A percentile compares a stretch with the other conserved stretches of the same genome.
Evolutionary conservation across 1,140 invertebrate species (phyloP).

Genomic region (Vanessa tameamea): DNA sequence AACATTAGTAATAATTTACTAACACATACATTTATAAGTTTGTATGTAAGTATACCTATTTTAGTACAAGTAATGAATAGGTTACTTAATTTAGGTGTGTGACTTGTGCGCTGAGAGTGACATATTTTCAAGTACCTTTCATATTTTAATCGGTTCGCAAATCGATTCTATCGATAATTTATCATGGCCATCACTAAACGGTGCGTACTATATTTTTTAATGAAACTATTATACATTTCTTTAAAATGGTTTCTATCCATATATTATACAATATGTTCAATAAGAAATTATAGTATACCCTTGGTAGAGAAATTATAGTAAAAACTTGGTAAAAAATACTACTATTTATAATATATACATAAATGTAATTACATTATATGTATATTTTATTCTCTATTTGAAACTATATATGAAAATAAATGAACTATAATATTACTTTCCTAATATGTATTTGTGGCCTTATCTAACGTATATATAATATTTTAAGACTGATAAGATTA

Average conservation of each 20-base stretch:
- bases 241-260: not conserved
- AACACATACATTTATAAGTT: constrained; percentile 67
- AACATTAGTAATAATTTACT: constrained; percentile 69
- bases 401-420: constrained; percentile 6
- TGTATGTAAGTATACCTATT: constrained; percentile 73
- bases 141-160: constrained; percentile 16
- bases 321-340: not conserved
- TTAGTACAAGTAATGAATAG: constrained; percentile 77
- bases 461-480: constrained; percentile 26
- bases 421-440: not conserved
- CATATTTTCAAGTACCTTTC: constrained; percentile 39
- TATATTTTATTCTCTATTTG: constrained; percentile 1
- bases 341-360: not conserved
- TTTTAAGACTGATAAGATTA: constrained; percentile 34
- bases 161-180: constrained; percentile 3
- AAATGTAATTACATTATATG: too few species aligned
- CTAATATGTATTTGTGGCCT: constrained; percentile 21
- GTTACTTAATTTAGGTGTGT: constrained; percentile 59
- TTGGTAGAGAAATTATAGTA: too few species aligned
- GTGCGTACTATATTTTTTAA: not conserved
- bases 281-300: not conserved
- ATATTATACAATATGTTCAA: not conserved
- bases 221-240: not conserved
- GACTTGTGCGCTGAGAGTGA: constrained; percentile 54
- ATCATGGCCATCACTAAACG: not conserved